Percentiles rank a stretch among this genome's conserved stretches.
Evolutionary conservation across 2,797 vertebrate species (phyloP).

Genomic region (Artibeus lituratus): DNA sequence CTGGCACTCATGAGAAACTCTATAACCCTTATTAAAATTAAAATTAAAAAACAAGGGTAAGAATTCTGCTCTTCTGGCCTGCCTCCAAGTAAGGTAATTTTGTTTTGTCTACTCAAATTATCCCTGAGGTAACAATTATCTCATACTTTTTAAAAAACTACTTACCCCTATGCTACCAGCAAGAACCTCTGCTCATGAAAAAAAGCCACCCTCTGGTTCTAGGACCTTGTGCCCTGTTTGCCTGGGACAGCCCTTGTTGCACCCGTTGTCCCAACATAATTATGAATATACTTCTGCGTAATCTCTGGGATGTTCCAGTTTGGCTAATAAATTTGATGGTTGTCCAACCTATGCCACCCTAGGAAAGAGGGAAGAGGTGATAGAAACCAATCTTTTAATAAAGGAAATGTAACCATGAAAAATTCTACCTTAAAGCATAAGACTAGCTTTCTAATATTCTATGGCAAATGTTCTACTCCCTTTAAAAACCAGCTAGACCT

Average conservation of each 20-base stretch:
- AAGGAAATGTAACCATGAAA: neutral
- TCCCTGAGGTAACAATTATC: constrained; percentile 52
- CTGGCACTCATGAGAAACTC: constrained; percentile 22
- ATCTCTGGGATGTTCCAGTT: neutral
- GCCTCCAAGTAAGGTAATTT: constrained; percentile 49
- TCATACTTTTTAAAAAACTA: constrained; percentile 30
- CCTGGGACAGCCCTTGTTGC: neutral
- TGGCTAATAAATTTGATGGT: neutral
- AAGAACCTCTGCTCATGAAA: neutral
- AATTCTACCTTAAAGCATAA: neutral
- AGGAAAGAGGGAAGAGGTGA: neutral
- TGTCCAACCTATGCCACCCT: neutral
- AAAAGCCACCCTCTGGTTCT: neutral
- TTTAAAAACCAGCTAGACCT: neutral
- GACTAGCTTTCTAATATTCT: neutral
- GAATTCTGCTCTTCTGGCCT: constrained; percentile 10
- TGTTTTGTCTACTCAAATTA: constrained; percentile 52
- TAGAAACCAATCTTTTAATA: neutral
- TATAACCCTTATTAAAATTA: constrained; percentile 35
- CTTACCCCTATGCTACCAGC: neutral
- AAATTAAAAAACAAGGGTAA: constrained; percentile 48
- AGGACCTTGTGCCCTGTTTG: neutral
- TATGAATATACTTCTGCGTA: neutral
- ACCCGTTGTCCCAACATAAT: neutral
- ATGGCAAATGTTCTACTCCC: neutral